A percentile compares a stretch with the other conserved stretches of the same genome.
Evolutionary conservation across 2,888 invertebrate genomes (phyloP).

Genomic region (Noctua pronuba): DNA sequence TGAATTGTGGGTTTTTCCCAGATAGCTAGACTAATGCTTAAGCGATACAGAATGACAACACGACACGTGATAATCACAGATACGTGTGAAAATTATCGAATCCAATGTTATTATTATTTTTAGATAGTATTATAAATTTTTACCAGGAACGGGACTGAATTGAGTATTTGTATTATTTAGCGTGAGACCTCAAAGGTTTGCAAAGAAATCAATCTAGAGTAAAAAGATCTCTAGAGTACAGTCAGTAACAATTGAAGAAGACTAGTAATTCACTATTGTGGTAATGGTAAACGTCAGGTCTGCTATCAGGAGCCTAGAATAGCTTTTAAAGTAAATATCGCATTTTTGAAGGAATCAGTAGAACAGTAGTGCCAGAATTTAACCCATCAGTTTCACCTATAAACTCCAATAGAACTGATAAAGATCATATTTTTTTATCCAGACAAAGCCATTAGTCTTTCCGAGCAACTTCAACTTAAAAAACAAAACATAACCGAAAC

Average conservation of each 20-base stretch:
- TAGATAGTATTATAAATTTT: background rate
- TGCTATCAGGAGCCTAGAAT: background rate
- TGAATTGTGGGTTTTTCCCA: conserved; percentile 18
- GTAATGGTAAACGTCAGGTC: background rate
- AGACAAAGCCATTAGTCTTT: conserved; percentile 28
- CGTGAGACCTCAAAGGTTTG: background rate
- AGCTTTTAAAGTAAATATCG: background rate
- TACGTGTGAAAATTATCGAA: conserved; percentile 11
- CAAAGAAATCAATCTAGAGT: background rate
- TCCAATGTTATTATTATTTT: conserved; percentile 13
- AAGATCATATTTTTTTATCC: conserved; percentile 7
- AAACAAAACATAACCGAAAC: conserved; percentile 68
- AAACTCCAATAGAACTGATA: background rate
- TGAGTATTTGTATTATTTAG: background rate
- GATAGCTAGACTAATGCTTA: background rate
- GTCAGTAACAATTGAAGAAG: background rate
- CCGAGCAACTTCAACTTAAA: conserved; percentile 29
- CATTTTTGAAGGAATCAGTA: background rate
- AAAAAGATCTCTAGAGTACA: background rate
- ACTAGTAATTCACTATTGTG: background rate
- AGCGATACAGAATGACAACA: conserved; percentile 9
- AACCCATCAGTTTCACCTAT: background rate
- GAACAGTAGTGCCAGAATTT: background rate
- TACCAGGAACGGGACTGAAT: background rate
- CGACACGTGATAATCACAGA: conserved; percentile 16